A percentile compares a stretch with the other conserved stretches of the same genome.
Conservation (phyloP, 2,888 invertebrate species). For the Harpalus rubripes region DNA sequence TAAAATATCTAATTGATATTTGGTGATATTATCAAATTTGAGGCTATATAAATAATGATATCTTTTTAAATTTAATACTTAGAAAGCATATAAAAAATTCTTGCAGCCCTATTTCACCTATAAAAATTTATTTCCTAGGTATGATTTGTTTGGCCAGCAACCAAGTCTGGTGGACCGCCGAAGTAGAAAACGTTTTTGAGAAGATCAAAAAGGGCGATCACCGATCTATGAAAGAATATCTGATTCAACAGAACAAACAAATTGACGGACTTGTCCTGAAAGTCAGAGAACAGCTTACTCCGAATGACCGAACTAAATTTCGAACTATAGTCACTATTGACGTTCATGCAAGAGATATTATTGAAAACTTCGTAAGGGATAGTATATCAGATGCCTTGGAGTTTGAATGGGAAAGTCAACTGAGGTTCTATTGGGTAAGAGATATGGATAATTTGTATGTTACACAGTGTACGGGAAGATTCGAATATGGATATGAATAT, state of each 20-base stretch:
- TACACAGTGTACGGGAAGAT: conserved; percentile 90
- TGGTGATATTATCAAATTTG: too few relatives aligned
- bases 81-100: too few relatives aligned
- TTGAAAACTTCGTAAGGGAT: conserved; percentile 88
- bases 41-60: too few relatives aligned
- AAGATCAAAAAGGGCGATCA: conserved; percentile 87
- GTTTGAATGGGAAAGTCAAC: conserved; percentile 96
- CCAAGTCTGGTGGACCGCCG: conserved; percentile 97
- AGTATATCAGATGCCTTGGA: conserved; percentile 91
- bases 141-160: conserved; percentile 92
- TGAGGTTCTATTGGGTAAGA: conserved; percentile 94
- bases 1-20: too few relatives aligned
- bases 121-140: conserved; percentile 22
- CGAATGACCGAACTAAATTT: conserved; percentile 92
- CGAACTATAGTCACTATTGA: conserved; percentile 94
- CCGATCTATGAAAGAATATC: conserved; percentile 93
- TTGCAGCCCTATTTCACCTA: too few relatives aligned
- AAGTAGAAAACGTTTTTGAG: conserved; percentile 93
- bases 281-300: conserved; percentile 84
- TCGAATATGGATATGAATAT: conserved; percentile 96
- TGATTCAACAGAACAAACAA: conserved; percentile 88
- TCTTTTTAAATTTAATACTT: too few relatives aligned
- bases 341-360: conserved; percentile 94
- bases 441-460: conserved; percentile 89
- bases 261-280: conserved; percentile 90